Evolutionary conservation across 2,113 vertebrate genomes (phyloP).

Genomic region (Pteropus alecto): DNA sequence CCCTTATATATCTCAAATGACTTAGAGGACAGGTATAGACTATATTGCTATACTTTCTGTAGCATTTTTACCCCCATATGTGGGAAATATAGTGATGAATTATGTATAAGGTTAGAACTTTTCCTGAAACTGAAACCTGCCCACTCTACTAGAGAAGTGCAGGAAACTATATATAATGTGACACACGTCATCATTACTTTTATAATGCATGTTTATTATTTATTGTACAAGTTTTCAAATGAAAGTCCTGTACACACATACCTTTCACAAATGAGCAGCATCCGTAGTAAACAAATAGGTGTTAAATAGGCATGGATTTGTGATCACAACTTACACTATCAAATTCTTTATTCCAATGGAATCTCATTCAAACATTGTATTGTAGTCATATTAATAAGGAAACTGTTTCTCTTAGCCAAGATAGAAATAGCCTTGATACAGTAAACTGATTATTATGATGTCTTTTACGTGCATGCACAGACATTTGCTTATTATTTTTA

Average conservation of each 20-base stretch:
- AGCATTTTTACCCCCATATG: not conserved
- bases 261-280: not conserved
- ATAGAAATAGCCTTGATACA: not conserved
- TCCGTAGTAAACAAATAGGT: not conserved
- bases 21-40: not conserved
- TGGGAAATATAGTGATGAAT: not conserved
- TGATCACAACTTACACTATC: not conserved
- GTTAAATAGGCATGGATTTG: not conserved
- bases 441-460: not conserved
- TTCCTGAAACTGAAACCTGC: slow-evolving; percentile 5
- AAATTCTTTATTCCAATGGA: not conserved
- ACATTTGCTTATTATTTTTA: not conserved
- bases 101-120: not conserved
- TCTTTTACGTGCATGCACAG: not conserved
- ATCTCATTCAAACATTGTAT: not conserved
- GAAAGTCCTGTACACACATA: not conserved
- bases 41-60: not conserved
- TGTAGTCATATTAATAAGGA: not conserved
- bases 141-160: not conserved
- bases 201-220: not conserved
- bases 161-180: not conserved
- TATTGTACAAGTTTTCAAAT: not conserved
- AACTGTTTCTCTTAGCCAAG: not conserved
- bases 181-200: not conserved
- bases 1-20: not conserved